These are phyloP conservation scores for Holothuria scabra DNA, from an alignment of 53 echinoderm and acorn worm species.

Conservation along the genomic window DNA sequence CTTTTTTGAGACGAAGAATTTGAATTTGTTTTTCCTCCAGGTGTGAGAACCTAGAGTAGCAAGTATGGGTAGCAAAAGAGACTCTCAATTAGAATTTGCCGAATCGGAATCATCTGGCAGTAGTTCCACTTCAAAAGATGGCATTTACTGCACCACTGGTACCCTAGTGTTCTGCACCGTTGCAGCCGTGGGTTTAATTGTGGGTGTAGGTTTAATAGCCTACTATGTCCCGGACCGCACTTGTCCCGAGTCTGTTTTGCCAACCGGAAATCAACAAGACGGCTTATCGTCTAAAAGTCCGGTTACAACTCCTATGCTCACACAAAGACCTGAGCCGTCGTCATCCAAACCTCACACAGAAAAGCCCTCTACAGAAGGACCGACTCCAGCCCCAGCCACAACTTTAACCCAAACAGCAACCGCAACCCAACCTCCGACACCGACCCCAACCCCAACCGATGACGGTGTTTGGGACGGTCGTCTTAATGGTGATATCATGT, in stretches of 20 bases:
- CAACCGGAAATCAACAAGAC: background rate
- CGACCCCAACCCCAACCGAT: background rate
- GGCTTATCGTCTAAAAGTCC: background rate
- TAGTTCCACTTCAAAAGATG: conserved; percentile 45
- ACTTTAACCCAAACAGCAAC: too few relatives aligned
- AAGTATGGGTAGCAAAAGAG: too few relatives aligned
- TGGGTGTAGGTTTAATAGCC: conserved; percentile 80
- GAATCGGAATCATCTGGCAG: background rate
- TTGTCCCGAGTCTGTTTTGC: background rate
- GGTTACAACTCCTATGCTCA: too few relatives aligned
- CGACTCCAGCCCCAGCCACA: background rate
- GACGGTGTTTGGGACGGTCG: conserved; percentile 29
- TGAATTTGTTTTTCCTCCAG: too few relatives aligned
- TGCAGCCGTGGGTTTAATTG: conserved; percentile 63
- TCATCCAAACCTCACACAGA: background rate
- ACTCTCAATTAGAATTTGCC: background rate
- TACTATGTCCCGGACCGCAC: conserved; percentile 90
- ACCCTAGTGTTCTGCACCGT: conserved; percentile 76
- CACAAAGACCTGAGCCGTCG: background rate
- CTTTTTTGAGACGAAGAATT: too few relatives aligned
- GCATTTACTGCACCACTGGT: conserved; percentile 78
- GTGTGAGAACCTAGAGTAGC: too few relatives aligned
- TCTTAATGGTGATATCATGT: conserved; percentile 43
- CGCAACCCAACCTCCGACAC: too few relatives aligned
- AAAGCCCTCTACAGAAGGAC: background rate